phyloP scores from a whole-genome alignment of 2,888 invertebrate genomes.

The Galerucella pusilla region DNA sequence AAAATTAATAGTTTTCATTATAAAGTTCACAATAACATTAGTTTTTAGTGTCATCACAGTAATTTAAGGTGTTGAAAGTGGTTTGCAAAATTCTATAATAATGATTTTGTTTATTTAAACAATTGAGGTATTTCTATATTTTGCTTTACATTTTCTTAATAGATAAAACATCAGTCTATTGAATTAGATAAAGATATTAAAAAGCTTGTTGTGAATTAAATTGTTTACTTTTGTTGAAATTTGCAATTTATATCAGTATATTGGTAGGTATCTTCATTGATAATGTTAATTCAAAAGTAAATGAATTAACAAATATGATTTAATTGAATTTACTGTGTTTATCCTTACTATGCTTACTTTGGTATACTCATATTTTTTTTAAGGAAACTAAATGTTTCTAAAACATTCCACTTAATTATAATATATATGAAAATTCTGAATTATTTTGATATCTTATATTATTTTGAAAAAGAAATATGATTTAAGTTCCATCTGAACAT shows the following conservation, averaged over 20 bases:
- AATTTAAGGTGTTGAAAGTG: neutral
- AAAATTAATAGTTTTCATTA: neutral
- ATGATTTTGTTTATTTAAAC: neutral
- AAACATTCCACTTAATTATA: too few relatives aligned
- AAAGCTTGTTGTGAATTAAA: neutral
- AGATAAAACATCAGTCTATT: too few relatives aligned
- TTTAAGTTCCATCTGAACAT: neutral
- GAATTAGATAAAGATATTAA: neutral
- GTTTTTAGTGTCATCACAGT: neutral
- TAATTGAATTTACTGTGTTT: too few relatives aligned
- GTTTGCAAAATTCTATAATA: neutral
- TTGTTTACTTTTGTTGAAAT: neutral
- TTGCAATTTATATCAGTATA: neutral
- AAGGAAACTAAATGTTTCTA: too few relatives aligned
- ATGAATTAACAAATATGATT: too few relatives aligned
- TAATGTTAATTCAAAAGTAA: too few relatives aligned
- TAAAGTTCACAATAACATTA: neutral
- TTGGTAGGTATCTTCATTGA: too few relatives aligned
- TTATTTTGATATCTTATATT: too few relatives aligned
- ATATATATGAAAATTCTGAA: too few relatives aligned
- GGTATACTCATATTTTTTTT: too few relatives aligned
- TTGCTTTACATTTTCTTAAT: neutral
- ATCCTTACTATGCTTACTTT: too few relatives aligned
- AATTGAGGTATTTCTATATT: neutral
- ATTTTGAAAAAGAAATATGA: too few relatives aligned